phyloP scores from a whole-genome alignment of 2,113 vertebrate genomes.

The Cololabis saira region DNA sequence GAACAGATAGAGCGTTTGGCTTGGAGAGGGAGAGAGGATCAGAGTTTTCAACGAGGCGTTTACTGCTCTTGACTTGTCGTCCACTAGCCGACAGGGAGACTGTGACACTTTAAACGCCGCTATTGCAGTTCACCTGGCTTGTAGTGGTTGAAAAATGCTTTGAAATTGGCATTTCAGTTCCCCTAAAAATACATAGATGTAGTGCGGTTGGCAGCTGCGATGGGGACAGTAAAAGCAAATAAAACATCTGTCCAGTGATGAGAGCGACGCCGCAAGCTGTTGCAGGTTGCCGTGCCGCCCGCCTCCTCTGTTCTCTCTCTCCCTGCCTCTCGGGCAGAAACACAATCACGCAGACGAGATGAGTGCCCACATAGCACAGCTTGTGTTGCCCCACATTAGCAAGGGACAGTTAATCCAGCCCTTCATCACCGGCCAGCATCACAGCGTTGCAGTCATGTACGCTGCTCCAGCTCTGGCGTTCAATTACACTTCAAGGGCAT shows the following conservation, averaged over 20 bases:
- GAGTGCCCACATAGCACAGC: conserved; percentile 58
- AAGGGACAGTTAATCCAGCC: conserved; percentile 76
- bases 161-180: conserved; percentile 43
- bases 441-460: conserved; percentile 44
- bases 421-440: conserved; percentile 68
- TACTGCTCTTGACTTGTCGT: conserved; percentile 46
- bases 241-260: conserved; percentile 40
- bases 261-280: conserved; percentile 35
- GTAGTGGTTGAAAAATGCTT: conserved; percentile 26
- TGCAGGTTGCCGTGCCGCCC: conserved; percentile 29
- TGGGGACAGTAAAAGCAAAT: conserved; percentile 44
- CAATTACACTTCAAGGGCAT: conserved; percentile 65
- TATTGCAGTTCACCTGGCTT: conserved; percentile 45
- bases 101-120: conserved; percentile 57
- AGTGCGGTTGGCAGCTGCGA: conserved; percentile 43
- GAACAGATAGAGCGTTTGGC: conserved; percentile 51
- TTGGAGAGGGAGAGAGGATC: conserved; percentile 61
- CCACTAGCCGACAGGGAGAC: conserved; percentile 38
- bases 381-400: conserved; percentile 59
- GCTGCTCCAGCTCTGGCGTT: conserved; percentile 46
- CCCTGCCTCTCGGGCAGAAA: conserved; percentile 37
- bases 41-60: conserved; percentile 65
- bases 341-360: conserved; percentile 37
- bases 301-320: conserved; percentile 22
- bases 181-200: conserved; percentile 50